Evolutionary conservation across 2,113 vertebrate genomes (phyloP), one percentile per base, ranked within the genome.

Genomic region (Butorides virescens): DNA sequence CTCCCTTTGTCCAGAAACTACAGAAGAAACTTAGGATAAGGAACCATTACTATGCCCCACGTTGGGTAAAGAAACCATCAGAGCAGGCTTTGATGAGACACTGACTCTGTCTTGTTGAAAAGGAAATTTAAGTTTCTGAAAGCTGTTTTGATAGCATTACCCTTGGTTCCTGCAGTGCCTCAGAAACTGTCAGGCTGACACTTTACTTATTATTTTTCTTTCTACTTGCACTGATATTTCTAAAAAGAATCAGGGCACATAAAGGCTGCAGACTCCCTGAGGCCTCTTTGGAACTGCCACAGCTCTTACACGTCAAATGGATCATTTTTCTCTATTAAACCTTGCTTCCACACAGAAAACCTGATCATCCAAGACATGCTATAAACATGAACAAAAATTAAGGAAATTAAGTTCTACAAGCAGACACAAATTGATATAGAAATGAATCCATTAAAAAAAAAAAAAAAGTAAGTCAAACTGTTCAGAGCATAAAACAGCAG

Each of bases 131-230:
- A 68, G 37, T 75, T 96, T 85, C 77, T 88, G 90, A 95, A 92
- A 85, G 49, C 56, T 27, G 1, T 79, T 94, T 82, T 85, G 61
- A 89, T 85, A 90, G n/a, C 67, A 46, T 36, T 65, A 52, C 11
- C 27, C 34, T 72, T 18, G 13, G 37, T 20, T 87, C 87, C 90
- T 61, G 58, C 87, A 82, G 77, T 85, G 84, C 42, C 70, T 87
- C 58, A 79, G 80, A 87, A 97, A 75, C 58, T 81, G 56, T 59
- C 88, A 93, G 92, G 70, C 34, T 91, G 80, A 81, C 84, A 73
- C 63, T 91, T 91, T 44, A 89, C 81, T 95, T 94, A 78, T 66
- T 90, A 82, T 90, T 93, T 95, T 94, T 76, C 89, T 78, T 87
- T 82, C 80, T 90, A 82, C 86, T 92, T 85, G 67, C 70, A 92